A percentile compares a stretch with the other conserved stretches of the same genome.
These are phyloP conservation scores for Tipula lateralis DNA, from an alignment of 2,888 invertebrate genomes.

Conservation along the genomic window DNA sequence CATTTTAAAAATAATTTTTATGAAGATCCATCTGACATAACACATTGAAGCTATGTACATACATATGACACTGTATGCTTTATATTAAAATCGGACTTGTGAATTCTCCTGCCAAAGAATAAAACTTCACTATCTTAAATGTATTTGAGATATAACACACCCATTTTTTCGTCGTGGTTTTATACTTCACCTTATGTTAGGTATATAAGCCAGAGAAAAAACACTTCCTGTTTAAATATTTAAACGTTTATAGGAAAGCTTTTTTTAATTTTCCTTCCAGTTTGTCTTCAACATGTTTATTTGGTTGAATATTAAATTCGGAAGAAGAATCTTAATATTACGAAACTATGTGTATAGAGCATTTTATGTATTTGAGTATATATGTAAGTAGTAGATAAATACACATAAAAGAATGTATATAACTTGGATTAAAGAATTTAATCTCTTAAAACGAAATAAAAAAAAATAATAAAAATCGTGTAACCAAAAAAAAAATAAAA, in stretches of 20 bases:
- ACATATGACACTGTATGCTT: too few relatives aligned
- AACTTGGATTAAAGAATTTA: neutral
- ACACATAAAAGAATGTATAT: neutral
- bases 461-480: neutral
- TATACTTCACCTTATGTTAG: neutral
- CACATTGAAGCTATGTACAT: too few relatives aligned
- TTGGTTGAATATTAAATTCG: neutral
- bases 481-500: neutral
- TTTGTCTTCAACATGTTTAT: neutral
- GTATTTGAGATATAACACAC: too few relatives aligned
- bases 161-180: neutral
- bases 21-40: too few relatives aligned
- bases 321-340: neutral
- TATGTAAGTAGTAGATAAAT: neutral
- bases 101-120: neutral
- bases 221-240: neutral
- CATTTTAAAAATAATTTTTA: too few relatives aligned
- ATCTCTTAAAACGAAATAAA: neutral
- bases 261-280: neutral
- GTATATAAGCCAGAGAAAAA: neutral
- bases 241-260: neutral
- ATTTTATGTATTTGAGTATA: neutral
- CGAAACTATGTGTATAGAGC: neutral
- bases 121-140: too few relatives aligned
- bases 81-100: too few relatives aligned